Conservation (phyloP, 2,113 vertebrate genomes). For the Corythornis madagascariensis region DNA sequence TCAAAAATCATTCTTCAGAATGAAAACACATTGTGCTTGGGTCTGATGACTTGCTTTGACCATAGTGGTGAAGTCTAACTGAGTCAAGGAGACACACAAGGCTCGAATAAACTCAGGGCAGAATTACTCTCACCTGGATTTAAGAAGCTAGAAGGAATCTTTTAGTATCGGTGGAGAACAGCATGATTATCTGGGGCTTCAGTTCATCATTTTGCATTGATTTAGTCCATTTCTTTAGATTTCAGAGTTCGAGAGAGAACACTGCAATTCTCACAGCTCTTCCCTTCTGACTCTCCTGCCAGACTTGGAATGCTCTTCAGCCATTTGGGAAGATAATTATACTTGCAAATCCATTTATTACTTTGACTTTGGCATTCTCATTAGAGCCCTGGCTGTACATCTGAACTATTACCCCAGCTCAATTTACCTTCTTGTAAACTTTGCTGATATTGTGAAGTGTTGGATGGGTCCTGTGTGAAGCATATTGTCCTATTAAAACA, state of each 20-base stretch:
- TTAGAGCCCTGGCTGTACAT: conserved; percentile 12
- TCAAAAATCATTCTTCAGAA: background rate
- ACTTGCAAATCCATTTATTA: conserved; percentile 40
- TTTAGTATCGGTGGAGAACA: background rate
- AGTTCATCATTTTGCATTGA: background rate
- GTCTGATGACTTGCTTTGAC: background rate
- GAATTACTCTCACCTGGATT: background rate
- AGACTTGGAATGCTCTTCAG: conserved; percentile 16
- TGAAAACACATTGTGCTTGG: background rate
- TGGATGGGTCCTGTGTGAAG: conserved; percentile 37
- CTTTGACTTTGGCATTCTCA: conserved; percentile 53
- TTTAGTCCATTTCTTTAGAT: background rate
- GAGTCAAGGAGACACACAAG: background rate
- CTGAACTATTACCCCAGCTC: conserved; percentile 4
- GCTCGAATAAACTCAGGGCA: background rate
- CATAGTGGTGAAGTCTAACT: background rate
- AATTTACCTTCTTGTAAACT: conserved; percentile 54
- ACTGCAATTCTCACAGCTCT: background rate
- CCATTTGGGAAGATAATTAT: conserved; percentile 30
- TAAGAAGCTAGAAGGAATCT: background rate
- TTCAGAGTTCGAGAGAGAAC: background rate
- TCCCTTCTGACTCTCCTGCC: background rate
- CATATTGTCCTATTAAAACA: conserved; percentile 57
- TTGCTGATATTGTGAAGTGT: conserved; percentile 30
- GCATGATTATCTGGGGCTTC: background rate